A percentile compares a stretch with the other conserved stretches of the same genome.
Evolutionary conservation across 2,797 vertebrate genomes (phyloP).

Genomic region (Labeo calbasu): DNA sequence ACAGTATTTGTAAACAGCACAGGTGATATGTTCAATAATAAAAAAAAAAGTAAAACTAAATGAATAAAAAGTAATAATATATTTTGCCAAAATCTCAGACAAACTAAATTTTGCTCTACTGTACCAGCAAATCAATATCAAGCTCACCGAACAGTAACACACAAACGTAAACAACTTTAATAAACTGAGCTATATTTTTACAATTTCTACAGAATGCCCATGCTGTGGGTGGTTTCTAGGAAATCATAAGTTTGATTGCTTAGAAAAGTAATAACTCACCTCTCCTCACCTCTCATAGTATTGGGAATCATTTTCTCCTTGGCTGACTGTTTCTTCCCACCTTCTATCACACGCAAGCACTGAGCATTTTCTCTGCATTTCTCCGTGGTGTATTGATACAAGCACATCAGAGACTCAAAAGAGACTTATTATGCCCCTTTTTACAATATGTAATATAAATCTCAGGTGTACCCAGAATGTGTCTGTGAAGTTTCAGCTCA

Average conservation of each 20-base stretch:
- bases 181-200: not conserved
- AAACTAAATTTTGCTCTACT: not conserved
- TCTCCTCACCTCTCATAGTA: not conserved
- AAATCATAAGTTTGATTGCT: conserved; percentile 11
- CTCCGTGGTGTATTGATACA: conserved; percentile 1
- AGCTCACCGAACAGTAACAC: not conserved
- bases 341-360: not conserved
- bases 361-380: not conserved
- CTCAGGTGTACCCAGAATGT: too few relatives aligned
- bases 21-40: not conserved
- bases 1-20: not conserved
- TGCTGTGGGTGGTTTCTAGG: not conserved
- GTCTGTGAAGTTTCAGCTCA: too few relatives aligned
- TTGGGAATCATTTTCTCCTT: conserved; percentile 9
- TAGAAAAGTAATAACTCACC: conserved; percentile 3
- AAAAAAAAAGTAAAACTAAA: not conserved
- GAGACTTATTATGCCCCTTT: too few relatives aligned
- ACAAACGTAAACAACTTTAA: not conserved
- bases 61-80: not conserved
- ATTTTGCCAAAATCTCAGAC: not conserved
- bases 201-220: not conserved
- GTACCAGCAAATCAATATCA: not conserved
- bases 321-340: not conserved
- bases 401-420: not conserved
- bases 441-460: too few relatives aligned